Percentiles rank a stretch among this genome's conserved stretches.
Conservation (phyloP, 2,113 vertebrate species). For the Heterotis niloticus region DNA sequence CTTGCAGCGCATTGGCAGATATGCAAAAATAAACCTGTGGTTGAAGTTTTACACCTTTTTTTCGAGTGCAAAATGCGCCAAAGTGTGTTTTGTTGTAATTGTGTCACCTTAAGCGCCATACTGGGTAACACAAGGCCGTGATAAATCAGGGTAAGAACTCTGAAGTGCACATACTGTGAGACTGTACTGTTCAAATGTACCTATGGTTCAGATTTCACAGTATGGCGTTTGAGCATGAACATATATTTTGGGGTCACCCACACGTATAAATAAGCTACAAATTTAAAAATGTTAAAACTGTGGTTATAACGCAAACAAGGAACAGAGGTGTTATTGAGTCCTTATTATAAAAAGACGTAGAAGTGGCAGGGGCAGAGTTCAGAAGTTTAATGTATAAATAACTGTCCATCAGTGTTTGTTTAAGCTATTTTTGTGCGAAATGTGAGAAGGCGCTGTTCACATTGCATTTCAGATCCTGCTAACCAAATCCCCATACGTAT, state of each 20-base stretch:
- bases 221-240: conserved; percentile 1
- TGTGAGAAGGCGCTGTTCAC: neutral
- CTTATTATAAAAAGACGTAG: neutral
- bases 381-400: neutral
- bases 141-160: no score
- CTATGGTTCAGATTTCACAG: neutral
- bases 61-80: no score
- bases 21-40: no score
- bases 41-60: no score
- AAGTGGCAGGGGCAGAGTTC: neutral
- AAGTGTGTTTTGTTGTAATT: no score
- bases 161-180: no score
- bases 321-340: conserved; percentile 10
- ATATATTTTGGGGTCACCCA: neutral
- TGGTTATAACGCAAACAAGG: conserved; percentile 1
- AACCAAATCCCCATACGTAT: neutral
- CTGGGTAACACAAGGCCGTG: no score
- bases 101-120: no score
- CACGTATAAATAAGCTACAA: neutral
- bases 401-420: neutral
- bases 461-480: conserved; percentile 1
- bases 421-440: conserved; percentile 12
- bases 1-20: no score
- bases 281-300: neutral
- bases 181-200: no score